Base-by-base conservation (phyloP, 2,888 invertebrate genomes). In the Noctuana brunneofusca region DNA sequence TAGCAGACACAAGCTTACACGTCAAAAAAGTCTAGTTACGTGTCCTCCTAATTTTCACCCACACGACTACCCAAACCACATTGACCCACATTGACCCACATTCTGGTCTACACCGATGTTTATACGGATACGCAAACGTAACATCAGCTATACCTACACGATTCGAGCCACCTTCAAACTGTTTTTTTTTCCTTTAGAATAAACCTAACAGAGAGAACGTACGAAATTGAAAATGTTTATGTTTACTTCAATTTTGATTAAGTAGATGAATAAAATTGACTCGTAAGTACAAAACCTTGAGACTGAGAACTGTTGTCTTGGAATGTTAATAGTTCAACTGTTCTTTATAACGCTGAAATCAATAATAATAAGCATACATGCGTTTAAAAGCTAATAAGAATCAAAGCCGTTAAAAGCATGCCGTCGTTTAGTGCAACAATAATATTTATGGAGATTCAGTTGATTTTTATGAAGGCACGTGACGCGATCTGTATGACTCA, bases 401-500 rank as follows among this genome's bases (percentile, higher is more conserved):
- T 43, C 18, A 43, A 43, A 43, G 3, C 16, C 38, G 38, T 43
- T 18, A 43, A 43, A 43, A 11, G 18, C 43, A 43, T 3, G 11
- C 43, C 43, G 43, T 18, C 1, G 11, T 43, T 9, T 22, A 48
- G 22, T 48, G 22, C 48, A 48, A 48, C 48, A 48, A 48, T 43
- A 43, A 43, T 43, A 43, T 43, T 43, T 43, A 43, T 18, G 43
- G 16, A 43, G n/a, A 43, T 11, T 11, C 11, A 9, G 9, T n/a
- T 6, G 18, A 43, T 43, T 24, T 24, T 14, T 3, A 41, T 24
- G 55, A 55, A 55, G 55, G 24, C 38, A 9, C 32, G 1, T 27
- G 16, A 56, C 43, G 22, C 30, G 56, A 20, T 30, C 27, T 18
- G 1, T 56, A 46, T 56, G 41, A 43, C 24, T 14, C 30, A 56